Percentiles rank a stretch among this genome's conserved stretches.
Evolutionary conservation across 2,113 vertebrate genomes (phyloP).

Genomic region (Lanius collurio): DNA sequence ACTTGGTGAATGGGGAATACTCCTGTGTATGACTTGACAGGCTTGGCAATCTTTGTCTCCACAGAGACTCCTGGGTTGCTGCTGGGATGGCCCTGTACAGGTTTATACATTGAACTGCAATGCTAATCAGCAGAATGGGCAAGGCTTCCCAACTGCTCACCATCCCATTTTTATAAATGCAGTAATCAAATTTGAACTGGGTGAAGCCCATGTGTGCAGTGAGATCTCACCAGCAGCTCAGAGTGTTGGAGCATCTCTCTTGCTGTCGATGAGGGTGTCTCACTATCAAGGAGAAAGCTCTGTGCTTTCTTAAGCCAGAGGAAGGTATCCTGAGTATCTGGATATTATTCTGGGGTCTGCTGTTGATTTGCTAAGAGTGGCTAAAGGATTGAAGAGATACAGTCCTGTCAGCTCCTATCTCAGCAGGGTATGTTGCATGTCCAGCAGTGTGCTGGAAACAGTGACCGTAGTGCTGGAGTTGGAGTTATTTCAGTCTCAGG

Average conservation of each 20-base stretch:
- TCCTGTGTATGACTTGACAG: neutral
- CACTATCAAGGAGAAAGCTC: neutral
- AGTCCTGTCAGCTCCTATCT: neutral
- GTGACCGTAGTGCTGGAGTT: accelerated
- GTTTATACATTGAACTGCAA: neutral
- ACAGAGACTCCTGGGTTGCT: neutral
- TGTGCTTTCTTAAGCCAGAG: neutral
- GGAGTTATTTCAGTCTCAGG: neutral
- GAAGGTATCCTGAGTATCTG: neutral
- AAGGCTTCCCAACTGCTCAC: neutral
- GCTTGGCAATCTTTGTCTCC: constrained; percentile 65
- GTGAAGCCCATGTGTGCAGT: neutral
- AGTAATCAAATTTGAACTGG: neutral
- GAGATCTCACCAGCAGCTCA: neutral
- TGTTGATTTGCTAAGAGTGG: neutral
- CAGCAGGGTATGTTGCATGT: neutral
- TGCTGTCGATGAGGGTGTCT: neutral
- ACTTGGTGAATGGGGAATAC: neutral
- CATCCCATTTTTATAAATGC: neutral
- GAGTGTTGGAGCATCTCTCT: neutral
- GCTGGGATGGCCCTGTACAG: neutral
- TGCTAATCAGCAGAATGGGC: neutral
- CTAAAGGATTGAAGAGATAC: neutral
- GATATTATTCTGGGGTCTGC: neutral
- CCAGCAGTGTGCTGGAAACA: neutral